Conservation (phyloP, 1,140 invertebrate species). For the Habropoda laboriosa region DNA sequence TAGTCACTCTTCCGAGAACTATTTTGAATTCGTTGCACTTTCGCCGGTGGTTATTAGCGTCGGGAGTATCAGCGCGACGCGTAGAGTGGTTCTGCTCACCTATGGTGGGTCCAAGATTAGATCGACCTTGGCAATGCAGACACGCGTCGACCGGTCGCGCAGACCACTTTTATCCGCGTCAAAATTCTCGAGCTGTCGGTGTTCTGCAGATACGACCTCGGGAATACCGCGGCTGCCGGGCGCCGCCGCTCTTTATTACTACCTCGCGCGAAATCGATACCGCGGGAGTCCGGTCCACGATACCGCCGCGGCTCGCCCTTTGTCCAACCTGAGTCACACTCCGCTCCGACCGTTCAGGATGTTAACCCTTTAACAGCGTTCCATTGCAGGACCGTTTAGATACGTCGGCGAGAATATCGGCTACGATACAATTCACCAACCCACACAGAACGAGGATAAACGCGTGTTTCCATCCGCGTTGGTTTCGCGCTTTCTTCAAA, state of each 20-base stretch:
- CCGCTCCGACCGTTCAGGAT: too few relatives aligned
- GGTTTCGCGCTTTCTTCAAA: not conserved
- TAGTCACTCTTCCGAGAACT: slow-evolving; percentile 33
- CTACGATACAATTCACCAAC: too few relatives aligned
- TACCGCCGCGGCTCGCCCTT: not conserved
- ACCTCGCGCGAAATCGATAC: slow-evolving; percentile 26
- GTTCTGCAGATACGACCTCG: slow-evolving; percentile 24
- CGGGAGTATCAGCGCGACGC: slow-evolving; percentile 32
- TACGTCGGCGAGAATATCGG: too few relatives aligned
- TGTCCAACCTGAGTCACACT: not conserved
- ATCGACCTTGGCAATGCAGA: slow-evolving; percentile 59
- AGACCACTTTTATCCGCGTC: slow-evolving; percentile 34
- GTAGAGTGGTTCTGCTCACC: slow-evolving; percentile 12
- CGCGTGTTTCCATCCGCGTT: too few relatives aligned
- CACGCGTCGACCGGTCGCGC: not conserved
- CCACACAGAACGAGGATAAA: too few relatives aligned
- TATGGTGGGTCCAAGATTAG: slow-evolving; percentile 53
- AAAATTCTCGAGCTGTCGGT: slow-evolving; percentile 32
- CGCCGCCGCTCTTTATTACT: slow-evolving; percentile 28
- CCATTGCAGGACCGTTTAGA: too few relatives aligned
- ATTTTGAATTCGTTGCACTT: slow-evolving; percentile 24
- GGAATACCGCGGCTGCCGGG: slow-evolving; percentile 25
- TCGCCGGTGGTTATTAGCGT: not conserved
- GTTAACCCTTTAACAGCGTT: too few relatives aligned
- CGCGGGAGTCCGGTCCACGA: not conserved